Evolutionary conservation across 1,140 invertebrate species (phyloP), one percentile per base, ranked within the genome.

Genomic region (Colletes latitarsis): DNA sequence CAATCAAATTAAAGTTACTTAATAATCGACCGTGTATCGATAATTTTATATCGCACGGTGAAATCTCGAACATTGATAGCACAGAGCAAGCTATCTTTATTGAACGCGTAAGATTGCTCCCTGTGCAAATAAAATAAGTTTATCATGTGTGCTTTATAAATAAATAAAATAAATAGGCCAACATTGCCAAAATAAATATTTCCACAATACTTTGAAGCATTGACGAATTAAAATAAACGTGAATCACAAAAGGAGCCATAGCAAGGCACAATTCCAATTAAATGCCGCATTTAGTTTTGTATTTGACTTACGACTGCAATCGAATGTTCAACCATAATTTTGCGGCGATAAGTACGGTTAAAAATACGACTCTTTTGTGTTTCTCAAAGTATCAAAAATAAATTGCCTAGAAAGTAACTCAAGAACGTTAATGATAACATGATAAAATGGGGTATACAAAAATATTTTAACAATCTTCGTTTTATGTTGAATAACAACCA

Each of bases 371-470:
- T 58, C 55, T 60, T 86, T 79, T 72, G 46, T 79, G 68, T 39
- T 83, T 79, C 17, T 63, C 21, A 19, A 69, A 86, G 49, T 86
- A 86, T 72, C 69, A 86, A 85, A 83, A 86, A 49, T 49, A 78
- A 84, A 77, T 83, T 55, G 57, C 58, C n/a, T 68, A 64, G 12
- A 43, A 70, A 81, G 19, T 15, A 78, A 79, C 17, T 58, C 19
- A 43, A 17, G 9, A 77, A 57, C 30, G 12, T 63, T 77, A 60
- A 72, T 39, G 41, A 82, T 43, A 71, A 72, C 15, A 64, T 10
- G 64, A 53, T 80, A 72, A 53, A 80, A 49, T 63, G 10, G 15
- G n/a, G 14, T 63, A 55, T 78, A 78, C 6, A 80, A 80, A 80
- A 80, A 67, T 80, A 80, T 57, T 66, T 55, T 14, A 66, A 58